Percentiles rank a stretch among this genome's conserved stretches.
These are phyloP conservation scores for Laupala kohalensis DNA, from an alignment of 1,140 invertebrate genomes.

Conservation along the genomic window DNA sequence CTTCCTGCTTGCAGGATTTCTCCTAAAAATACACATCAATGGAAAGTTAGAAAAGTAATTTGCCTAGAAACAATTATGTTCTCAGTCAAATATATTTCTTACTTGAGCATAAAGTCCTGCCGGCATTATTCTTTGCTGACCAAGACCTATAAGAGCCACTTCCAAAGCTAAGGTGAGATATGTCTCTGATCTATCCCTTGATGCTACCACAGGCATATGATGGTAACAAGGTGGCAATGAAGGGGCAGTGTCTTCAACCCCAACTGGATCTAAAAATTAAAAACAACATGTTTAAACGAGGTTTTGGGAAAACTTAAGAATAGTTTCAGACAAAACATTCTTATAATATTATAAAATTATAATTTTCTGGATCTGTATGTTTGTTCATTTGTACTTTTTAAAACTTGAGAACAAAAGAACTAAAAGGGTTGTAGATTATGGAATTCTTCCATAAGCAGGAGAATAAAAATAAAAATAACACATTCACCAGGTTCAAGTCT, in stretches of 20 bases:
- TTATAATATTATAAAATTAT: no score
- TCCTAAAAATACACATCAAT: slow-evolving; percentile 30
- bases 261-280: slow-evolving; percentile 29
- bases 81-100: slow-evolving; percentile 12
- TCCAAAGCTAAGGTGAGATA: slow-evolving; percentile 63
- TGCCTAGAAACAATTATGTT: background rate
- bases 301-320: background rate
- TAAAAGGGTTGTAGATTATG: no score
- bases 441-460: no score
- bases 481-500: background rate
- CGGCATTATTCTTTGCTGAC: slow-evolving; percentile 66
- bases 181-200: slow-evolving; percentile 54
- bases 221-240: slow-evolving; percentile 52
- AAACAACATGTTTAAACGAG: background rate
- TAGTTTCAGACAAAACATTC: no score
- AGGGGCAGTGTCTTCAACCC: slow-evolving; percentile 41
- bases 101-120: slow-evolving; percentile 63
- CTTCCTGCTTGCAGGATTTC: slow-evolving; percentile 61
- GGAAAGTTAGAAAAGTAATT: background rate
- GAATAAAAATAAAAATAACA: no score
- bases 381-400: no score
- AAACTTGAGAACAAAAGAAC: no score
- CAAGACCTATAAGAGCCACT: slow-evolving; percentile 52
- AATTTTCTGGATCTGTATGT: no score
- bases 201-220: slow-evolving; percentile 56